A percentile compares a stretch with the other conserved stretches of the same genome.
These are phyloP conservation scores for Ceyx margarethae DNA, from an alignment of 2,113 vertebrate species.

Conservation along the genomic window DNA sequence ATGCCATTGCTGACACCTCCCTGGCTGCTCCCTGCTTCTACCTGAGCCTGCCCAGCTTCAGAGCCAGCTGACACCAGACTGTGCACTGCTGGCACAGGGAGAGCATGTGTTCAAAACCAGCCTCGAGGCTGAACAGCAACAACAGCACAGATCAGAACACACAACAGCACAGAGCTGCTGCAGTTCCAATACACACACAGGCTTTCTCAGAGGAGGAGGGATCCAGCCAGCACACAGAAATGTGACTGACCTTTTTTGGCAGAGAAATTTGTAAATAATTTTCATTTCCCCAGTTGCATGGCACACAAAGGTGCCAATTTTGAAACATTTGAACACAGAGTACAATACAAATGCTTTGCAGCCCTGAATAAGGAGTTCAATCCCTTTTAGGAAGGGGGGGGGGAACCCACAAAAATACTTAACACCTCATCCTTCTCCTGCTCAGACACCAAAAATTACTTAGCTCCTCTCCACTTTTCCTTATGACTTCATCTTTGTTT, in stretches of 20 bases:
- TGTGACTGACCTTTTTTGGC: background rate
- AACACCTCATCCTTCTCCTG: background rate
- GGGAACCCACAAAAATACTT: too few relatives aligned
- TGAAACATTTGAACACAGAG: background rate
- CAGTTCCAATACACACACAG: background rate
- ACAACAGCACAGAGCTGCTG: background rate
- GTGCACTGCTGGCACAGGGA: background rate
- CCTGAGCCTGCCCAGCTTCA: background rate
- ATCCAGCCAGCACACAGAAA: background rate
- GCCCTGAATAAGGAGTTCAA: background rate
- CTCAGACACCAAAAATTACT: background rate
- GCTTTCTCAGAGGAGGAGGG: background rate
- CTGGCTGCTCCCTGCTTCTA: too few relatives aligned
- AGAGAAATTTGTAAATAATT: background rate
- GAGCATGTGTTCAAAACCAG: background rate
- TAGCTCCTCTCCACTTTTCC: background rate
- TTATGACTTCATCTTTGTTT: background rate
- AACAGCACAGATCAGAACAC: slow-evolving; percentile 12
- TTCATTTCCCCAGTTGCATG: background rate
- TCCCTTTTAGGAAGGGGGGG: background rate
- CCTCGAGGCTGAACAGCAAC: background rate
- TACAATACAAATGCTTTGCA: background rate
- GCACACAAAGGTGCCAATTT: slow-evolving; percentile 7
- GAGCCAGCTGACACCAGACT: background rate
- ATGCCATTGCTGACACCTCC: background rate